Conservation (phyloP, 1,140 invertebrate species). For the Orius laevigatus region DNA sequence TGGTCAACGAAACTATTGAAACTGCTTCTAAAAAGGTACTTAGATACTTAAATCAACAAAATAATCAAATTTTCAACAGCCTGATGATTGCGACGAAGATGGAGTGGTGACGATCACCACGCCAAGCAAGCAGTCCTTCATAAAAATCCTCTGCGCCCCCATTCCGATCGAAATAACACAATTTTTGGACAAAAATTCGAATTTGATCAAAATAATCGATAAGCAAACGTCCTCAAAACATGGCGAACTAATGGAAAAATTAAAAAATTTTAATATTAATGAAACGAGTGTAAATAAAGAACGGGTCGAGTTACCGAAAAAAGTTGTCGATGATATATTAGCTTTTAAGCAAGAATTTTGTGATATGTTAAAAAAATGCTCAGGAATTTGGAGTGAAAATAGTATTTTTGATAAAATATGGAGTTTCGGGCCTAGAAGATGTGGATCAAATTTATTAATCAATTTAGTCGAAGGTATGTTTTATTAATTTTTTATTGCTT, state of each 20-base stretch:
- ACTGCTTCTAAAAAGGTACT: conserved; percentile 22
- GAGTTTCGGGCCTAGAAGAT: conserved; percentile 78
- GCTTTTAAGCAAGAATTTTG: conserved; percentile 46
- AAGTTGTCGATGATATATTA: conserved; percentile 36
- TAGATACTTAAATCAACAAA: not conserved
- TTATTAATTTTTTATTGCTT: not conserved
- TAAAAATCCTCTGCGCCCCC: conserved; percentile 64
- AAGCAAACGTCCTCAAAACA: conserved; percentile 18
- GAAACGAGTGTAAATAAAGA: conserved; percentile 1
- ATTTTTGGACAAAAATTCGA: conserved; percentile 43
- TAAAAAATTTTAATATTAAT: conserved; percentile 11
- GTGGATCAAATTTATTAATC: conserved; percentile 75
- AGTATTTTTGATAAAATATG: conserved; percentile 59
- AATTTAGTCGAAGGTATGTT: conserved; percentile 40
- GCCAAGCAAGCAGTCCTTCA: conserved; percentile 49
- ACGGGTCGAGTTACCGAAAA: conserved; percentile 20
- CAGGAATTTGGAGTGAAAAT: conserved; percentile 33
- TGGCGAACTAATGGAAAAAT: no score
- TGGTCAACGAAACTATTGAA: conserved; percentile 73
- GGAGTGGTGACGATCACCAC: conserved; percentile 42
- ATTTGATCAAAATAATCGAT: conserved; percentile 39
- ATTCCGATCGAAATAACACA: conserved; percentile 56
- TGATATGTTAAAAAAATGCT: conserved; percentile 39
- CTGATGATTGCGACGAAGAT: conserved; percentile 25
- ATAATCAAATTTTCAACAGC: conserved; percentile 15